phyloP scores from a whole-genome alignment of 2,113 vertebrate species.

The Delphinapterus leucas region DNA sequence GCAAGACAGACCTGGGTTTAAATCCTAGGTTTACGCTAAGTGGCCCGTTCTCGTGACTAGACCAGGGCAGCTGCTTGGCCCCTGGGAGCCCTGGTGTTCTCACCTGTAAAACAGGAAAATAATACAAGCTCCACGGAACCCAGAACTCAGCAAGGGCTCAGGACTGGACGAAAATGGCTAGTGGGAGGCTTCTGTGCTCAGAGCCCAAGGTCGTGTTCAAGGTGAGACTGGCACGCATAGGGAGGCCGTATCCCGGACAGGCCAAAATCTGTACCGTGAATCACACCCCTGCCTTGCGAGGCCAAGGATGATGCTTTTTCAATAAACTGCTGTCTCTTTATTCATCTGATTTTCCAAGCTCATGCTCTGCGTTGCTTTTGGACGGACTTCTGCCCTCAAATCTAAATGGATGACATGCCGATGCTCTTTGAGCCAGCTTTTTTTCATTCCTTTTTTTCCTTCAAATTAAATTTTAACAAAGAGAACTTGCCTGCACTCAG shows the following conservation, averaged over 20 bases:
- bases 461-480: neutral
- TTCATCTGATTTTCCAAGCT: neutral
- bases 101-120: neutral
- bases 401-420: rapidly evolving
- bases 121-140: rapidly evolving
- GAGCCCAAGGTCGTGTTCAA: neutral
- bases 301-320: neutral
- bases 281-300: rapidly evolving
- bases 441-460: no score
- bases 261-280: rapidly evolving
- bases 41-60: rapidly evolving
- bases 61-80: neutral
- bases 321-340: neutral
- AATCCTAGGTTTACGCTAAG: neutral
- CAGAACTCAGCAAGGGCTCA: neutral
- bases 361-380: neutral
- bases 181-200: neutral
- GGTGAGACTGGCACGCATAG: neutral
- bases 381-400: neutral
- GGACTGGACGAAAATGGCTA: neutral
- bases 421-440: neutral
- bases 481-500: neutral
- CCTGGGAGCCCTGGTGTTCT: neutral
- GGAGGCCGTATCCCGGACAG: rapidly evolving
- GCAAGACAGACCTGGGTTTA: neutral